Conservation (phyloP, 2,888 invertebrate species). For the Clitarchus hookeri region DNA sequence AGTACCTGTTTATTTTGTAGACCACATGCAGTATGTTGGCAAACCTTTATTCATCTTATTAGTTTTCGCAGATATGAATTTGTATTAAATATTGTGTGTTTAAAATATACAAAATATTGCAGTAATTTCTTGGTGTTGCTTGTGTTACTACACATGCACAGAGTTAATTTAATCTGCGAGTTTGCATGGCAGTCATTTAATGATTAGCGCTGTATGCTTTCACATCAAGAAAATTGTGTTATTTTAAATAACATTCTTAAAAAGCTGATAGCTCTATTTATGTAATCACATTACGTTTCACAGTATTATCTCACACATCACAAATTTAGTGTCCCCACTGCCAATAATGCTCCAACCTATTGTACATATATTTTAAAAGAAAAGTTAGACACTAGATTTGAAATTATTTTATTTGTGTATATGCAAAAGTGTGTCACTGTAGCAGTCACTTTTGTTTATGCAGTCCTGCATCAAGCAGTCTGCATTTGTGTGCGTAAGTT, state of each 20-base stretch:
- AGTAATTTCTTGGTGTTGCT: background rate
- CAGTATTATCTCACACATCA: background rate
- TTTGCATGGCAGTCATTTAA: background rate
- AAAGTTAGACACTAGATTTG: background rate
- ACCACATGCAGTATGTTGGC: background rate
- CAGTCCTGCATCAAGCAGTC: too few species aligned
- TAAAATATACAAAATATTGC: background rate
- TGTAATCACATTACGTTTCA: background rate
- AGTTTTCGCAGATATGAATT: background rate
- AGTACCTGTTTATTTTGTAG: constrained; percentile 21
- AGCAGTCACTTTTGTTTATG: too few species aligned
- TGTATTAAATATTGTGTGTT: background rate
- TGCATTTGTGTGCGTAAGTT: too few species aligned
- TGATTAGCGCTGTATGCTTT: background rate
- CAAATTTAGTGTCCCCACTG: background rate
- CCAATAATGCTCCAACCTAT: background rate
- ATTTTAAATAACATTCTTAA: background rate
- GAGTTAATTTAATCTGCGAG: background rate
- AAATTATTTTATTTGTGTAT: background rate
- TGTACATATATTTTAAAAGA: constrained; percentile 10
- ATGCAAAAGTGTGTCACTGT: background rate
- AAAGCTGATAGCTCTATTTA: background rate
- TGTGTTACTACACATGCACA: background rate
- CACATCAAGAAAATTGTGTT: background rate
- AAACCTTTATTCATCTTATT: too few species aligned